Conservation (phyloP, 2,113 vertebrate genomes). For the Galemys pyrenaicus region DNA sequence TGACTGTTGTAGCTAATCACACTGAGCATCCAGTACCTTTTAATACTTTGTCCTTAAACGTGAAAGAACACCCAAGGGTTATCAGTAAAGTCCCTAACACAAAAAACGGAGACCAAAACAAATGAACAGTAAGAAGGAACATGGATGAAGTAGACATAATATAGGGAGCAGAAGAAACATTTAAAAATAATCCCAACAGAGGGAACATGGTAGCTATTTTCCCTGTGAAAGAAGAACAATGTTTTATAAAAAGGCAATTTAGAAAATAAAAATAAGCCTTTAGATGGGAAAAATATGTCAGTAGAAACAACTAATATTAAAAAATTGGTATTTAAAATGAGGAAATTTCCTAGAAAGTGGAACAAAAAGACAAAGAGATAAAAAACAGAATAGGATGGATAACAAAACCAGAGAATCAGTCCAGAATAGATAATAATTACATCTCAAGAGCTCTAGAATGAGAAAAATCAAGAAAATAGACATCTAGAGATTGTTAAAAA, state of each 20-base stretch:
- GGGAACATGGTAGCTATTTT: not conserved
- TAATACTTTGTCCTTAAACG: not conserved
- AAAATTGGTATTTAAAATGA: not conserved
- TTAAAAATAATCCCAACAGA: not conserved
- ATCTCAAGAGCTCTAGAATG: not conserved
- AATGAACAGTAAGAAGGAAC: not conserved
- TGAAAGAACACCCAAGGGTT: not conserved
- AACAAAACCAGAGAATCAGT: not conserved
- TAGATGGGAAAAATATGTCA: not conserved
- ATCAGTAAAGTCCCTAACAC: not conserved
- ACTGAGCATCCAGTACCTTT: not conserved
- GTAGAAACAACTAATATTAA: not conserved
- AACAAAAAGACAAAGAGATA: slow-evolving; percentile 32
- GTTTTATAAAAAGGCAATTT: not conserved
- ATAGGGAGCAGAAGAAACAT: not conserved
- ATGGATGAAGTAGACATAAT: not conserved
- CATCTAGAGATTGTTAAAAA: not conserved
- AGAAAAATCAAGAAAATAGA: not conserved
- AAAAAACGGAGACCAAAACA: not conserved
- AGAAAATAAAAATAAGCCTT: not conserved
- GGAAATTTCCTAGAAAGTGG: not conserved
- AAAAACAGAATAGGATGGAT: not conserved
- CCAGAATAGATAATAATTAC: not conserved
- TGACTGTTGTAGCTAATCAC: not conserved
- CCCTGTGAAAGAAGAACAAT: not conserved